Evolutionary conservation across 37 sponge, comb jelly and placozoan species (phyloP).

Genomic region (Crambe crambe): DNA sequence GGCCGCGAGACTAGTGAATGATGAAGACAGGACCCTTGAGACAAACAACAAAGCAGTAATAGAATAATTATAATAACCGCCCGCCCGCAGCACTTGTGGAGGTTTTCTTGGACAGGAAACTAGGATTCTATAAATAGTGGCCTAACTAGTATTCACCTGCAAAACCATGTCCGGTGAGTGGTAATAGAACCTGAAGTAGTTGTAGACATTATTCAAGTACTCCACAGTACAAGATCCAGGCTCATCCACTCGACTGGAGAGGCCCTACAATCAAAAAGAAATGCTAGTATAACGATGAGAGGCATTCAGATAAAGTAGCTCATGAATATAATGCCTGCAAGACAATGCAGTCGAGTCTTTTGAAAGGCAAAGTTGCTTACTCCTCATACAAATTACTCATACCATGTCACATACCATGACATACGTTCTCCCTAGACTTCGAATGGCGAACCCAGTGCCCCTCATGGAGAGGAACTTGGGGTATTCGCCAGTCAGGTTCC

Average conservation of each 20-base stretch:
- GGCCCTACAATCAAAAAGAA: slow-evolving; percentile 25
- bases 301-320: no score
- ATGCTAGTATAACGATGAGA: no score
- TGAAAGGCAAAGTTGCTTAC: neutral
- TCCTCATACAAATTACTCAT: neutral
- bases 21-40: no score
- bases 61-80: no score
- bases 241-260: slow-evolving; percentile 48
- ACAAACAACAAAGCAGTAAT: no score
- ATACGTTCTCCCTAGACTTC: slow-evolving; percentile 30
- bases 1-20: no score
- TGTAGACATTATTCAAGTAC: slow-evolving; percentile 25
- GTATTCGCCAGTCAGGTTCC: slow-evolving; percentile 35
- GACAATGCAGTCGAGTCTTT: no score
- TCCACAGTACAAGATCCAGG: slow-evolving; percentile 20
- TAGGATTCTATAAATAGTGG: no score
- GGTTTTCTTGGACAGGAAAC: no score
- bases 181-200: slow-evolving; percentile 65
- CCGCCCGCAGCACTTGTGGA: no score
- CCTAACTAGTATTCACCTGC: no score
- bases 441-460: slow-evolving; percentile 36
- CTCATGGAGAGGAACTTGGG: slow-evolving; percentile 43
- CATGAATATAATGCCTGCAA: no score
- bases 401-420: slow-evolving; percentile 41
- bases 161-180: slow-evolving; percentile 34